Evolutionary conservation across 2,113 vertebrate species (phyloP), one percentile per base, ranked within the genome.

Genomic region (Panthera uncia): DNA sequence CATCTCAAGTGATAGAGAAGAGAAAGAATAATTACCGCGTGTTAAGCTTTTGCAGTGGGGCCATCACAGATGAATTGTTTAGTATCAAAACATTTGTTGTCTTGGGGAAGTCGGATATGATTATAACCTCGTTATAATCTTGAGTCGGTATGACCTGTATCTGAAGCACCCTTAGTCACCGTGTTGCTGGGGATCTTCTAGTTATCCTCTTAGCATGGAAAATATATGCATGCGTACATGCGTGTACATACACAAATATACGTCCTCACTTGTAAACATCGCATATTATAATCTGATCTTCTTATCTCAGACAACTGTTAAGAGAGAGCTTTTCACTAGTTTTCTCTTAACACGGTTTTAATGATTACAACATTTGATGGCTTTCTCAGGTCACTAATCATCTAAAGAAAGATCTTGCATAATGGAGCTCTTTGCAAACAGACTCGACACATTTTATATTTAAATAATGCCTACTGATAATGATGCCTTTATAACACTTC

Each of bases 381-480:
- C 25, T 41, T 1, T 29, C 29, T 31, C 21, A 14, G 55, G 9
- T 81, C 55, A 5, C 29, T 63, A 4, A 13, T 10, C 36, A 76
- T 4, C n/a, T 23, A 6, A 82, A 38, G n/a, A 45, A 61, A 27
- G 45, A 25, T 23, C 65, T 66, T 83, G 25, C n/a, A 36, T 3
- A 33, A 38, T 31, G 27, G 52, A 45, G 25, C 1, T 29, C 68
- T 84, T 57, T 71, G 55, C 6, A 79, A 84, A 74, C 38, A 55
- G 4, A 38, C 48, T 16, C 16, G 41, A 50, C 0, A 21, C 1
- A 27, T 55, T 23, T 65, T 65, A 27, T 45, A 41, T 84, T 93
- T 73, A 91, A 93, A 55, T 86, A 83, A 48, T n/a, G 50, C 33
- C 79, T 78, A 7, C 52, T n/a, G 48, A 23, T 79, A 33, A 79